Percentiles rank a stretch among this genome's conserved stretches.
Conservation (phyloP, 2,113 vertebrate species). For the Colaptes auratus region DNA sequence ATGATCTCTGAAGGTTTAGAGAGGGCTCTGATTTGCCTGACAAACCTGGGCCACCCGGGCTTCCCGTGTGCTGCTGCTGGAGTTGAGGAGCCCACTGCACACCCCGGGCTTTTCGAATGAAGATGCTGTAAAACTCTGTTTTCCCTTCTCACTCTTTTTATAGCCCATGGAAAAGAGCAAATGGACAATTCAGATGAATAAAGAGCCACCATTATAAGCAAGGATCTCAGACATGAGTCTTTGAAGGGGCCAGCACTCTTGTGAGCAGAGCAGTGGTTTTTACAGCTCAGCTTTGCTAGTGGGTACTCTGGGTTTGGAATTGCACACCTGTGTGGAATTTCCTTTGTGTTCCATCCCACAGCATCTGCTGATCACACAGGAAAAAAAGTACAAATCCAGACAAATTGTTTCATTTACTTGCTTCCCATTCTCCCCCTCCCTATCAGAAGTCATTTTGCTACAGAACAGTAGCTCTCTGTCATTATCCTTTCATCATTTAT, state of each 20-base stretch:
- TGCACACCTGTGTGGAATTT: background rate
- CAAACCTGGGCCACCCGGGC: background rate
- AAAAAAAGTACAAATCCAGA: background rate
- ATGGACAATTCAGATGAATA: background rate
- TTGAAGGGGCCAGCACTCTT: background rate
- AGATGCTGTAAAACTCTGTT: background rate
- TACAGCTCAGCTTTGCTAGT: background rate
- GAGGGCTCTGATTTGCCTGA: background rate
- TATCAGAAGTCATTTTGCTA: background rate
- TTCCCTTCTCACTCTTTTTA: background rate
- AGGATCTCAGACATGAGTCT: background rate
- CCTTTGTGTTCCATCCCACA: background rate
- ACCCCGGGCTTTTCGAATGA: background rate
- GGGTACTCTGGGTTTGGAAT: background rate
- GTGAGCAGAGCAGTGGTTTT: background rate
- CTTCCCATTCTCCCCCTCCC: background rate
- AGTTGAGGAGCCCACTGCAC: accelerated
- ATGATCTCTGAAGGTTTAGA: background rate
- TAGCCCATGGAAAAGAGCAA: background rate
- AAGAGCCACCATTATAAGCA: background rate
- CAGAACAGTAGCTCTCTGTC: background rate
- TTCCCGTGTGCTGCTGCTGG: background rate
- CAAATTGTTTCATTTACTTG: background rate
- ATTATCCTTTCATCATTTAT: constrained; percentile 39
- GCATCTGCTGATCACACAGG: background rate